A percentile compares a stretch with the other conserved stretches of the same genome.
phyloP scores from a whole-genome alignment of 2,888 invertebrate genomes.

The Myopa tessellatipennis region DNA sequence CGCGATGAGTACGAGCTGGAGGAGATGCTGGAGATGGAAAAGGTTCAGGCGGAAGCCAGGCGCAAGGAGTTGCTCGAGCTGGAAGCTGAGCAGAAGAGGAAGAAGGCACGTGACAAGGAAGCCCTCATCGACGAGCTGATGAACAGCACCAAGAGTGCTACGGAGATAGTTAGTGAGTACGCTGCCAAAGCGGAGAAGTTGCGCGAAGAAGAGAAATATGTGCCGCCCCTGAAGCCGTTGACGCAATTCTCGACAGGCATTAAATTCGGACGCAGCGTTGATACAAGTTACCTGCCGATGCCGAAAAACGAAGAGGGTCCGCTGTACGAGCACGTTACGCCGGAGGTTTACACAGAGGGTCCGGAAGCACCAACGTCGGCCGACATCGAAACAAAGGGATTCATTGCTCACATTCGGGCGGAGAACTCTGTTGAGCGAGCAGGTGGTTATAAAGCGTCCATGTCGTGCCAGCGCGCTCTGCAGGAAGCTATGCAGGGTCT shows the following conservation, averaged over 20 bases:
- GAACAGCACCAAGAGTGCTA: constrained; percentile 91
- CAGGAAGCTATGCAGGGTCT: constrained; percentile 89
- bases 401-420: constrained; percentile 79
- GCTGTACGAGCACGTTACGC: constrained; percentile 76
- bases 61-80: constrained; percentile 76
- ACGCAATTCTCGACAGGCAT: constrained; percentile 90
- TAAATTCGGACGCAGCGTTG: constrained; percentile 77
- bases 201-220: constrained; percentile 71
- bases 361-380: constrained; percentile 76
- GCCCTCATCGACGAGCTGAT: constrained; percentile 95
- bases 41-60: constrained; percentile 79
- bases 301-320: constrained; percentile 83
- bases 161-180: constrained; percentile 86
- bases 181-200: constrained; percentile 77
- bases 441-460: constrained; percentile 85
- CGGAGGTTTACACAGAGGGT: constrained; percentile 75
- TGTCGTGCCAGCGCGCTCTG: constrained; percentile 87
- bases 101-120: constrained; percentile 88
- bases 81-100: constrained; percentile 78
- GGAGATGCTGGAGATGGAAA: constrained; percentile 84
- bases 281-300: constrained; percentile 75
- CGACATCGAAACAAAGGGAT: constrained; percentile 77
- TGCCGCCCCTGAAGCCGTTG: constrained; percentile 66
- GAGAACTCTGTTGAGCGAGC: constrained; percentile 83
- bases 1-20: constrained; percentile 89